Evolutionary conservation across 2,797 vertebrate genomes (phyloP), one percentile per base, ranked within the genome.

Genomic region (Meriones psammophilus): DNA sequence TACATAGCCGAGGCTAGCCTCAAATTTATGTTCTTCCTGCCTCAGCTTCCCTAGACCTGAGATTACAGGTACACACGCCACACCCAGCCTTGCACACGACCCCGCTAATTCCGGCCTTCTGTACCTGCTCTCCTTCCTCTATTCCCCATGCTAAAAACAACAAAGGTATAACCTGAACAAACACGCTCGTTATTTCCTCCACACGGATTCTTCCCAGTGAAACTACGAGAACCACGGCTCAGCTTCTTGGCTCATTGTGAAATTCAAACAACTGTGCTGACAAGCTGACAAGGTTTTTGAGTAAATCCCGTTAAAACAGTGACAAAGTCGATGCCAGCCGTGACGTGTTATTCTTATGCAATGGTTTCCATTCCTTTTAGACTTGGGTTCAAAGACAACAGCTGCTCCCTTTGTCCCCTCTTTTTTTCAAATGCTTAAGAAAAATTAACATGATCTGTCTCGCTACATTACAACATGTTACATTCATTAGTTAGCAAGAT

Each of bases 231-330:
- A 87, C 46, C 56, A 12, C 5, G 14, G 6, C n/a, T 30, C 24
- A 5, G 68, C 36, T 20, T 80, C 92, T 89, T 87, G 81, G 79
- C 58, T 62, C 30, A 50, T 50, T 86, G 50, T 62, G 62, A 92
- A 92, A n/a, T 3, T 10, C 89, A 66, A 17, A 96, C 60, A 96
- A 39, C n/a, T 18, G 42, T 88, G 28, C 62, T 73, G 78, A 56
- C 3, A 8, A 50, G 46, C 46, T 10, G 74, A 58, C 13, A 54
- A 85, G 22, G 15, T 9, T 62, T 69, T 30, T 68, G 62, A 94
- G 81, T 77, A 66, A 94, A 69, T 89, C 1, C 4, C 74, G 79
- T 88, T 62, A 80, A 54, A 80, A 81, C 62, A 1, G 10, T 10
- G 18, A 77, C 71, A 89, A 94, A 84, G 78, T 66, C 13, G 8